Percentiles rank a stretch among this genome's conserved stretches.
Conservation (phyloP, 2,113 vertebrate genomes). For the Oryzias curvinotus region DNA sequence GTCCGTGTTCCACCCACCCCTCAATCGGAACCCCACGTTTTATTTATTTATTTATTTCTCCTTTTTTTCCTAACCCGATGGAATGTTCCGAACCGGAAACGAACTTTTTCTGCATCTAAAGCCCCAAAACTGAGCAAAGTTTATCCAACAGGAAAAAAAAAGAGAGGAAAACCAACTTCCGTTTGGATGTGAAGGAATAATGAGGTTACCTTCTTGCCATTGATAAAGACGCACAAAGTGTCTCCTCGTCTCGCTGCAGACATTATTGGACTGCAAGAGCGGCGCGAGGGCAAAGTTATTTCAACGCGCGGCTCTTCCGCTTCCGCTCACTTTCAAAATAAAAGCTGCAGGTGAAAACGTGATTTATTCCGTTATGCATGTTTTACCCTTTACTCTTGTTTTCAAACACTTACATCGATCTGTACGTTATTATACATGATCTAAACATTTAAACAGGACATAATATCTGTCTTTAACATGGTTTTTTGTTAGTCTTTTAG, state of each 20-base stretch:
- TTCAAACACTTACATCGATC: background rate
- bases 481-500: too few species aligned
- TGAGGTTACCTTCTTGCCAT: conserved; percentile 50
- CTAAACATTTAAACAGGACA: background rate
- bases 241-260: conserved; percentile 1
- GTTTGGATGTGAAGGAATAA: fast-evolving
- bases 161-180: background rate
- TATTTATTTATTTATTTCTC: background rate
- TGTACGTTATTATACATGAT: background rate
- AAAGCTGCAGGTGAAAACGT: background rate
- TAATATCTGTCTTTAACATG: too few species aligned
- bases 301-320: too few species aligned
- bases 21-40: background rate
- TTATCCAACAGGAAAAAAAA: background rate
- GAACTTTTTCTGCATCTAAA: background rate
- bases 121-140: background rate
- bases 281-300: background rate
- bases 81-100: too few species aligned
- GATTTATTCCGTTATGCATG: too few species aligned
- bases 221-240: conserved; percentile 52
- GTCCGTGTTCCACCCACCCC: background rate
- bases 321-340: conserved; percentile 32
- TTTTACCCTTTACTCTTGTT: too few species aligned
- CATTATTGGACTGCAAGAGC: conserved; percentile 7
- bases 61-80: too few species aligned